phyloP scores from a whole-genome alignment of 2,888 invertebrate genomes.

The Caenorhabditis wallacei region DNA sequence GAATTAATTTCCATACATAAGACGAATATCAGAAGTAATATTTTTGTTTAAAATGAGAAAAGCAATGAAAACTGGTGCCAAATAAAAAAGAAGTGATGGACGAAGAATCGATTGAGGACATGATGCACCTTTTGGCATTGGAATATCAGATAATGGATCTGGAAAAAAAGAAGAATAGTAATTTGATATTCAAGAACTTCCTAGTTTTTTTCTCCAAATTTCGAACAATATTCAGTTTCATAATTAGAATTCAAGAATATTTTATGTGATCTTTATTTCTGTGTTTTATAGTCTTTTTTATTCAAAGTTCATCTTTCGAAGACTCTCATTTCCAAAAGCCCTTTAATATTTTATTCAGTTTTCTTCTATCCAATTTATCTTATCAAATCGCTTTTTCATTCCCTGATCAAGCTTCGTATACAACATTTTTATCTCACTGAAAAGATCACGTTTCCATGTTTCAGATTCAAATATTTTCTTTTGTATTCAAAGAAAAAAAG shows the following conservation, averaged over 20 bases:
- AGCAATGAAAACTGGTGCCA: constrained; percentile 52
- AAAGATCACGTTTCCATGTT: not conserved
- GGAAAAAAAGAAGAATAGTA: too few species aligned
- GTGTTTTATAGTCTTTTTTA: too few species aligned
- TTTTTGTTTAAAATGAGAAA: constrained; percentile 54
- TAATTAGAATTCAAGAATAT: not conserved
- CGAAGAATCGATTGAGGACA: constrained; percentile 63
- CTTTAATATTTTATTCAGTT: too few species aligned
- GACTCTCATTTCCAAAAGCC: too few species aligned
- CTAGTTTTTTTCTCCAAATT: not conserved
- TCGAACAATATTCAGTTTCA: constrained; percentile 1
- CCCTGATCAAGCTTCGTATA: not conserved
- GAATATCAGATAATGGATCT: constrained; percentile 41
- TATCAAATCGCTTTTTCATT: constrained; percentile 1
- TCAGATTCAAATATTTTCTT: not conserved
- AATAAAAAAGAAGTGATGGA: constrained; percentile 60
- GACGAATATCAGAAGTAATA: constrained; percentile 50
- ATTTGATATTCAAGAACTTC: constrained; percentile 28
- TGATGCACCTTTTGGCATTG: constrained; percentile 56
- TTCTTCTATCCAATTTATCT: not conserved
- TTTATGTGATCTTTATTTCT: not conserved
- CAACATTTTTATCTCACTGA: not conserved
- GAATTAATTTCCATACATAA: constrained; percentile 57
- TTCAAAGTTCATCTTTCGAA: not conserved
- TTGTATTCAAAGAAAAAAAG: not conserved